Base-by-base conservation (phyloP, 2,113 vertebrate genomes). In the Gobius niger region DNA sequence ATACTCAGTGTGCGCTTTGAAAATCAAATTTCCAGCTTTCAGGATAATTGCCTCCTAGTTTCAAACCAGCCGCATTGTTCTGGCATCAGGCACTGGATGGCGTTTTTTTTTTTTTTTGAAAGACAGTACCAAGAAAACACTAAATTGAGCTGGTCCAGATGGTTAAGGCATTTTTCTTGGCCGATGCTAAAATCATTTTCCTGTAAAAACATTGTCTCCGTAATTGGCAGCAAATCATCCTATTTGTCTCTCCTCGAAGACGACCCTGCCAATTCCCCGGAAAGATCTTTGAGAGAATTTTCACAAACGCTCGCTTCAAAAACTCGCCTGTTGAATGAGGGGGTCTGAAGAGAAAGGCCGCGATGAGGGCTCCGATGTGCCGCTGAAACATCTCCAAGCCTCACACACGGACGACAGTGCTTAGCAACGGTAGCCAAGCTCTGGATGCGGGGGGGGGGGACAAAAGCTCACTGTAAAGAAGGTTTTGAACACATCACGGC, bases 161-260 rank as follows among this genome's bases (percentile, higher is more conserved):
- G 76, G 76, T 82, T 47, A 44, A 63, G 67, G 51, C 73, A 64
- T 77, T 80, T 67, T 72, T 69, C 70, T 72, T 82, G 82, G 76
- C 76, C 47, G 52, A 16, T 54, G 50, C 44, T 66, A 15, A n/a
- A 51, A 54, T 60, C 0, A 53, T 75, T 84, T 73, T 76, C 52
- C 59, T 78, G 53, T 15, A 46, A 76, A 80, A 72, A 80, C 71
- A 76, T 54, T 85, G 76, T 69, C 53, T 67, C 40, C 65, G 71
- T 47, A 67, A 67, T 72, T 76, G 76, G 76, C 70, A 56, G 53
- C 2, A 44, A 19, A 72, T 57, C 59, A 19, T 56, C 61, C 53
- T 16, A 42, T 64, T 62, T 62, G 24, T 61, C 42, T 44, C 18
- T 18, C 44, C 4, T 66, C 65, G 47, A 47, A 3, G 18, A 50